These are phyloP conservation scores for Biston stratarius DNA, from an alignment of 2,888 invertebrate species.

Conservation along the genomic window DNA sequence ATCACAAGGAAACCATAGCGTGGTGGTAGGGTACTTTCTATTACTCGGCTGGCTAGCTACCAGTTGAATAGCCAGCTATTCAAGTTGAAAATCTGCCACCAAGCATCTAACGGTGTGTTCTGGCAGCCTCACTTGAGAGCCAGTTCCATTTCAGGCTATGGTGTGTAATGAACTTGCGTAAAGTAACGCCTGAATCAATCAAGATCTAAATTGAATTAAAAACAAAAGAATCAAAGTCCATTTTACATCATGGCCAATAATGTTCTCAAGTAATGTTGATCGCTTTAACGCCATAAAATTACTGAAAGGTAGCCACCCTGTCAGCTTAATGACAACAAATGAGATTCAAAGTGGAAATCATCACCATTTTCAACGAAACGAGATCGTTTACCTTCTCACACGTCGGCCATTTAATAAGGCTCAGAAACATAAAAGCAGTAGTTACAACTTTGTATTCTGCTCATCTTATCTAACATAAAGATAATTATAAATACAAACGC, in stretches of 20 bases:
- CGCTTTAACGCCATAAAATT: constrained; percentile 47
- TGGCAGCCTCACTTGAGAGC: too few relatives aligned
- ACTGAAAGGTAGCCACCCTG: constrained; percentile 51
- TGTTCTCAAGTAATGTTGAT: constrained; percentile 47
- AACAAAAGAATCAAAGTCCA: constrained; percentile 17
- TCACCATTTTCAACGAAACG: constrained; percentile 36
- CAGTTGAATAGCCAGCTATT: too few relatives aligned
- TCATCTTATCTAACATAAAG: constrained; percentile 47
- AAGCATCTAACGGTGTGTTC: too few relatives aligned
- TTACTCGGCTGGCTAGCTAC: too few relatives aligned
- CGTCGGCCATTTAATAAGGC: constrained; percentile 33
- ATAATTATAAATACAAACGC: background rate
- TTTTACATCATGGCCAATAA: constrained; percentile 34
- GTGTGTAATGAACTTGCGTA: too few relatives aligned
- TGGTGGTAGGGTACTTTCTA: too few relatives aligned
- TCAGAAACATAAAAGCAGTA: background rate
- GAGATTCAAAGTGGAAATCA: constrained; percentile 44
- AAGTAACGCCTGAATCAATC: too few relatives aligned
- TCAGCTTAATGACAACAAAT: constrained; percentile 54
- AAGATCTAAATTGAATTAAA: constrained; percentile 12
- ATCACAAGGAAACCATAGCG: too few relatives aligned
- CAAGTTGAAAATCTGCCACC: too few relatives aligned
- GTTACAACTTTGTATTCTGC: constrained; percentile 56
- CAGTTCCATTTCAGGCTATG: too few relatives aligned
- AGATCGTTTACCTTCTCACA: constrained; percentile 43